Base-by-base conservation (phyloP, 2,797 vertebrate species). In the Micromesistius poutassou region DNA sequence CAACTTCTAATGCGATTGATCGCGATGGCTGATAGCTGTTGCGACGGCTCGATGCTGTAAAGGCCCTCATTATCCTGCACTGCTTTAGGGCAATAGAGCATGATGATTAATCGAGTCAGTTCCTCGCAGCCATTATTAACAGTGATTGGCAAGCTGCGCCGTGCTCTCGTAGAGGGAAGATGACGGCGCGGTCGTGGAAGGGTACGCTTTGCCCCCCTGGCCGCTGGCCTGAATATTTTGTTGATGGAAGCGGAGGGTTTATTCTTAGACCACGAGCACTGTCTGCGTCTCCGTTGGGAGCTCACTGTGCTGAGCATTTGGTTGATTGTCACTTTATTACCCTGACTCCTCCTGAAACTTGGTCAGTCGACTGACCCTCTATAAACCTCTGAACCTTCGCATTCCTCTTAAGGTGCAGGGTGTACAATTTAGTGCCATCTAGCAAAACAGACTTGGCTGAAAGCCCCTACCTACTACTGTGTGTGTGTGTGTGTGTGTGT, bases 121-220 rank as follows among this genome's bases (percentile, higher is more conserved):
- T 78, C 74, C 77, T 74, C 76, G 74, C 73, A 78, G 78, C 72
- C 75, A 14, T 30, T 5, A 16, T n/a, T 2, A 1, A 46, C 74
- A 50, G 73, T 76, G 73, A 88, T 75, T 78, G 78, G 66, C 78
- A 83, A 36, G 72, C 9, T n/a, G n/a, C 8, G n/a, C 55, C 71
- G 5, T 33, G 10, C 31, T 40, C 31, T 28, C 1, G 62, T 25
- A 28, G 36, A 25, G 25, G 30, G 16, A 33, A 81, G 84, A 77
- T 77, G 13, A 28, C 16, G 28, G 73, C 81, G 77, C 71, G 36
- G 78, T 81, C 71, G 33, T 3, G 30, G 42, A 84, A 62, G n/a
- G 5, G 55, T 62, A 62, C 55, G n/a, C 22, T 25, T n/a, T 62
- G 22, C 55, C 55, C 55, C 5, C 55, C 7, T n/a, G 55, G 22